Evolutionary conservation across 2,888 invertebrate species (phyloP), one percentile per base, ranked within the genome.

Genomic region (Aphidius colemani): DNA sequence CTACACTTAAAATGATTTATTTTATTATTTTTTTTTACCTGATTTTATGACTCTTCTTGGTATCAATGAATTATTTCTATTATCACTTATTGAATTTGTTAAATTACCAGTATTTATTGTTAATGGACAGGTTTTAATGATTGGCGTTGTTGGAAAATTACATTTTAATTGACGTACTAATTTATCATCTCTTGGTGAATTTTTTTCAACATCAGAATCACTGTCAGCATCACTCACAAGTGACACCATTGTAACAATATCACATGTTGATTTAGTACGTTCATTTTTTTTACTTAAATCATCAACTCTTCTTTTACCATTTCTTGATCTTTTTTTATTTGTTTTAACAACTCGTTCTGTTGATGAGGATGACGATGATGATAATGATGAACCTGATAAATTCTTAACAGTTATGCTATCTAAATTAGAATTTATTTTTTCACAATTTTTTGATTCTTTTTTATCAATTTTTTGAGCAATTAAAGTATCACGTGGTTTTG

Each of bases 201-300:
- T 76, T 10, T 75, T 74, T 18, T 78, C 78, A 48, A 72, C 70
- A 43, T 89, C 89, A 18, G 85, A 85, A 63, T 89, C 89, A 73
- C 89, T 89, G 48, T 86, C 88, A 13, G 87, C 86, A 0, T 89
- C 88, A 73, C 89, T 89, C 5, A 89, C 83, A 53, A 90, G 78
- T 0, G 89, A 89, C 0, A 90, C 89, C 85, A 90, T 86, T 0
- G 90, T 90, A 1, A 89, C 85, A 45, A 90, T 78, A 56, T 82
- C 82, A 2, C 70, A 59, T 51, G 62, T 69, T 10, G 69, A 53
- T 63, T 72, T 68, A 40, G 67, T 46, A 40, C 64, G 67, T 57
- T 67, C 69, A 59, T 11, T 65, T 44, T 61, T 73, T 56, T 62
- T 71, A 48, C 46, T 55, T 7, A 64, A 65, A 6, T 65, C 62